Percentiles rank a stretch among this genome's conserved stretches.
phyloP scores from a whole-genome alignment of 1,140 invertebrate species.

The Tigriopus japonicus region DNA sequence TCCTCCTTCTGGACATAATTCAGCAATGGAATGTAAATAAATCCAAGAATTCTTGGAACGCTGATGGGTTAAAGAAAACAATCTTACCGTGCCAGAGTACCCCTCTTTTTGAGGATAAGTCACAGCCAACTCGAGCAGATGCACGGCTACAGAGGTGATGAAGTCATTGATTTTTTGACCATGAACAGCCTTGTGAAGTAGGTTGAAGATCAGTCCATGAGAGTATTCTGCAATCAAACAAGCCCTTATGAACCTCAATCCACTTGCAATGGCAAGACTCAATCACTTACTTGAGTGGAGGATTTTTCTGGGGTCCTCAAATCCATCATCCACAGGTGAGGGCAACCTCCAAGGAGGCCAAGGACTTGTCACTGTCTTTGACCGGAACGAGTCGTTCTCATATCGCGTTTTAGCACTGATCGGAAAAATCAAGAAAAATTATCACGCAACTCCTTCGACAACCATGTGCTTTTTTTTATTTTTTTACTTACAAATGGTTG shows the following conservation, averaged over 20 bases:
- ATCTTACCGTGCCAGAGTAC: neutral
- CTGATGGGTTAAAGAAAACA: neutral
- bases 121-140: slow-evolving; percentile 64
- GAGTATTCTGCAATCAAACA: slow-evolving; percentile 14
- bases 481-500: slow-evolving; percentile 48
- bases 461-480: neutral
- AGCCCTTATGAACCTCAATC: neutral
- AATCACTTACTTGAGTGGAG: slow-evolving; percentile 5
- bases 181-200: slow-evolving; percentile 18
- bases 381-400: slow-evolving; percentile 8
- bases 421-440: neutral
- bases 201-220: slow-evolving; percentile 17
- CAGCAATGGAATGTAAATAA: too few relatives aligned
- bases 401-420: neutral
- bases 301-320: slow-evolving; percentile 17
- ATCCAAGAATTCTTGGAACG: neutral
- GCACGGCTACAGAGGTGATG: slow-evolving; percentile 59
- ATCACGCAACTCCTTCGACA: neutral
- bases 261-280: neutral
- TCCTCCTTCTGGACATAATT: too few relatives aligned
- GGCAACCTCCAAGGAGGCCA: slow-evolving; percentile 19
- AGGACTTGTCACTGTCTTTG: slow-evolving; percentile 12
- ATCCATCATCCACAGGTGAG: slow-evolving; percentile 10
- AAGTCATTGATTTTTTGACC: slow-evolving; percentile 69
- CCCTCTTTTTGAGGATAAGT: slow-evolving; percentile 25